Base-by-base conservation (phyloP, 2,888 invertebrate genomes). In the Caenorhabditis zanzibari region DNA sequence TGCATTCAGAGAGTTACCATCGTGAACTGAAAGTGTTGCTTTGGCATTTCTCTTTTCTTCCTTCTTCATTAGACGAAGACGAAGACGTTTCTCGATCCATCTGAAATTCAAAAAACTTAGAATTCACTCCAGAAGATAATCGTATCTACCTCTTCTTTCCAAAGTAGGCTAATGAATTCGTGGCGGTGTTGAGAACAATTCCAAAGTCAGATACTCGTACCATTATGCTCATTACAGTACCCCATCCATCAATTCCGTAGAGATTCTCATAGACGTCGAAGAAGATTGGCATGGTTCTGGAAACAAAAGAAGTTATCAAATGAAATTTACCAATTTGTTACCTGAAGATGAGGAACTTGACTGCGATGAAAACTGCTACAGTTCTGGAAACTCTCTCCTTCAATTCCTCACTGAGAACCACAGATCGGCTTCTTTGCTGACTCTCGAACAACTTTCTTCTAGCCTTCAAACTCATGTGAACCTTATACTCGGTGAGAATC, bases 161-260 rank as follows among this genome's bases (percentile, higher is more conserved):
- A 74, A 91, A 91, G 71, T 91, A 91, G 0, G 91, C 91, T 68
- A 91, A 80, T 9, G 90, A 90, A 81, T 91, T 91, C n/a, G 91
- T 91, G 22, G 91, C 91, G 4, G 89, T 88, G 79, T 91, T 91
- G 47, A 91, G 84, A 35, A 91, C 89, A 24, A 91, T 90, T 79
- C 88, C 88, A 72, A 91, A 91, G 74, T 91, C 91, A 44, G 91
- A 91, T 4, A 91, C 84, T 24, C 91, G 71, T n/a, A 91, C 91
- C 74, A 91, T 82, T 35, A 91, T 88, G 19, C 89, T 88, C 59
- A 91, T 84, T 6, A 81, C 71, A 12, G 86, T 86, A 22, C 91
- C 91, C 85, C 91, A 91, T n/a, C 83, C 86, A 12, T 91, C 90
- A 61, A 91, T 91, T 32, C 91, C 91, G 64, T 90, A 87, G 9